phyloP scores from a whole-genome alignment of 2,797 vertebrate species.

The Tenualosa ilisha region DNA sequence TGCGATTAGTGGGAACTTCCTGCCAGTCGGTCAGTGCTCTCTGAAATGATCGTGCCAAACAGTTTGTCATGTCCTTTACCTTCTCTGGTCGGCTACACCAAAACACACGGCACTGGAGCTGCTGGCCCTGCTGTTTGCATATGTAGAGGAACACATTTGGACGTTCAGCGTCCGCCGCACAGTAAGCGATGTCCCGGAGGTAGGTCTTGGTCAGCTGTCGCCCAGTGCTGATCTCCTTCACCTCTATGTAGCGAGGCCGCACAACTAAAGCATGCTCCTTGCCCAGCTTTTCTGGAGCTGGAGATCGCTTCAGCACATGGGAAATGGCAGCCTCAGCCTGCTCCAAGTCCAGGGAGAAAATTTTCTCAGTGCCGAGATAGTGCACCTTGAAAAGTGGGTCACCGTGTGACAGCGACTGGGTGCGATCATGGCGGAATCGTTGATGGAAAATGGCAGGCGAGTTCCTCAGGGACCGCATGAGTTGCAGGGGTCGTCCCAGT shows the following conservation, averaged over 20 bases:
- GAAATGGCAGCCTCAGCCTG: constrained; percentile 48
- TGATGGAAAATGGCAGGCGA: constrained; percentile 47
- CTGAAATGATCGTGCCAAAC: constrained; percentile 53
- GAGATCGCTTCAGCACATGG: constrained; percentile 40
- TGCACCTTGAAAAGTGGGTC: constrained; percentile 57
- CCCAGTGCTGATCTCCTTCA: constrained; percentile 56
- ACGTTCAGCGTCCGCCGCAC: constrained; percentile 33
- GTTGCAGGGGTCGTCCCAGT: constrained; percentile 29
- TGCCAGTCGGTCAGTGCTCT: constrained; percentile 51
- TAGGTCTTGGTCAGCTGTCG: constrained; percentile 57
- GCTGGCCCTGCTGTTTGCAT: constrained; percentile 48
- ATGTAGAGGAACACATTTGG: constrained; percentile 57
- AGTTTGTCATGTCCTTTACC: constrained; percentile 50
- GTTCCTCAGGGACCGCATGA: constrained; percentile 51
- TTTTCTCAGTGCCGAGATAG: constrained; percentile 54
- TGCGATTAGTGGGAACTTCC: constrained; percentile 3
- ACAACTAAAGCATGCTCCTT: constrained; percentile 57
- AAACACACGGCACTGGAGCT: constrained; percentile 56
- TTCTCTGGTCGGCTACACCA: constrained; percentile 50
- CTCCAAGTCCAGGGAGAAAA: constrained; percentile 53
- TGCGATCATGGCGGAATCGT: constrained; percentile 39
- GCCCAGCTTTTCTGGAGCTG: constrained; percentile 29
- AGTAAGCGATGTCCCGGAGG: constrained; percentile 56
- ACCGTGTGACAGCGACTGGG: constrained; percentile 48
- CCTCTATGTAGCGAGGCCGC: constrained; percentile 53